Evolutionary conservation across 2,888 invertebrate species (phyloP), one percentile per base, ranked within the genome.

Genomic region (Eupithecia subumbrata): DNA sequence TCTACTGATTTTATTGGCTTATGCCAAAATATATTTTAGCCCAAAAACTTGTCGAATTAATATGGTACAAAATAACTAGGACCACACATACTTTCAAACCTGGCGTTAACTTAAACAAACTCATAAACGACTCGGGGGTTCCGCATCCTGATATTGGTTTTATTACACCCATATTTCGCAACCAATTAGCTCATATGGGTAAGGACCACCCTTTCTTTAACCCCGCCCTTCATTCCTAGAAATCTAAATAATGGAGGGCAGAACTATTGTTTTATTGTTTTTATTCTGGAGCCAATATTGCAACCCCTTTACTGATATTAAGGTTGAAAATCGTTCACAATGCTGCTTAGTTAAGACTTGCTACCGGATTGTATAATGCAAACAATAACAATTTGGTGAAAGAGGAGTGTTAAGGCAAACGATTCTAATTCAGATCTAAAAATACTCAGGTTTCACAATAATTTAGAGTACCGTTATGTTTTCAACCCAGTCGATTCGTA

Each of bases 181-280:
- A 85, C 91, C 92, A 92, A 92, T 92, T 92, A 92, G 88, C 85
- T 82, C 81, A 80, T 84, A 82, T 86, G 82, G 81, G 80, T 83
- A 78, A 79, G 81, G 81, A 81, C 89, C 87, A 87, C 91, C 91
- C 90, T 86, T 86, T 88, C 81, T 77, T 14, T 68, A 83, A 86
- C 87, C 81, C 89, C 91, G 88, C 91, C 91, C 83, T 84, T 85
- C 84, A 82, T 82, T 83, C 82, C 82, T 81, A 80, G 77, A 82
- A 83, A 82, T 83, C 82, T 81, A 82, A 83, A 85, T 85, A 83
- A 84, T 85, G 85, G 83, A 82, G 83, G 79, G 83, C 83, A 84
- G 67, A 77, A 83, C 85, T 86, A 88, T 90, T 89, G 87, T 89
- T 88, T 86, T 86, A 88, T 90, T 89, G 87, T 89, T 88, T 86